phyloP scores from a whole-genome alignment of 2,797 vertebrate species.

The Gymnoscopelus microlampas region DNA sequence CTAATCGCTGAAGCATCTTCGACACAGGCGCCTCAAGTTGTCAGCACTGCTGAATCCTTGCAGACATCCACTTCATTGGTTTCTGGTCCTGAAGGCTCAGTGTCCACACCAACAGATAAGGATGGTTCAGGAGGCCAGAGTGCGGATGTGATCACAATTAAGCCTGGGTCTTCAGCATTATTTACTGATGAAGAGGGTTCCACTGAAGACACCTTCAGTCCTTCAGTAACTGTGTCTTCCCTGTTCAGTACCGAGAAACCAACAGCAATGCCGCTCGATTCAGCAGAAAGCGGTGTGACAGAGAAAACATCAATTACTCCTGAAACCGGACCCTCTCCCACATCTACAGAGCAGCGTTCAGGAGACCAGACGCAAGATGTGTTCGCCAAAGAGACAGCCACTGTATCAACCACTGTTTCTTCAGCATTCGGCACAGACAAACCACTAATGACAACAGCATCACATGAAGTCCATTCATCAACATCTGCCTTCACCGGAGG shows the following conservation, averaged over 20 bases:
- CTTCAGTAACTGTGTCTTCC: background rate
- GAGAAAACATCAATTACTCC: background rate
- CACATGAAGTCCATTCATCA: conserved; percentile 8
- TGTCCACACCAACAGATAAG: conserved; percentile 3
- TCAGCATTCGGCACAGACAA: conserved; percentile 32
- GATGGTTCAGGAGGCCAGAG: background rate
- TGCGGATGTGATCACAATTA: too few relatives aligned
- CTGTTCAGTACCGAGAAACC: conserved; percentile 2
- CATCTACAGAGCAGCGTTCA: conserved; percentile 11
- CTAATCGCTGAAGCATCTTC: conserved; percentile 8
- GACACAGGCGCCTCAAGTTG: conserved; percentile 12
- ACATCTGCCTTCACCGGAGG: conserved; percentile 2
- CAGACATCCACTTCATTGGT: background rate
- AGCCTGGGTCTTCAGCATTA: too few relatives aligned
- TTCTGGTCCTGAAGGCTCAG: background rate
- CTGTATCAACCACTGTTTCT: background rate
- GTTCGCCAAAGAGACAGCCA: conserved; percentile 1
- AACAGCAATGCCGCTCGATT: background rate
- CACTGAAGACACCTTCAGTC: too few relatives aligned
- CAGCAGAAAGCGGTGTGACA: background rate
- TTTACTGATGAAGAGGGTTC: background rate
- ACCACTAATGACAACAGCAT: conserved; percentile 10
- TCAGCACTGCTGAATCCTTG: conserved; percentile 13
- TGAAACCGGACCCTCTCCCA: conserved; percentile 2
- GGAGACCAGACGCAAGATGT: background rate